Conservation (phyloP, 2,113 vertebrate species). For the Cisticola juncidis region DNA sequence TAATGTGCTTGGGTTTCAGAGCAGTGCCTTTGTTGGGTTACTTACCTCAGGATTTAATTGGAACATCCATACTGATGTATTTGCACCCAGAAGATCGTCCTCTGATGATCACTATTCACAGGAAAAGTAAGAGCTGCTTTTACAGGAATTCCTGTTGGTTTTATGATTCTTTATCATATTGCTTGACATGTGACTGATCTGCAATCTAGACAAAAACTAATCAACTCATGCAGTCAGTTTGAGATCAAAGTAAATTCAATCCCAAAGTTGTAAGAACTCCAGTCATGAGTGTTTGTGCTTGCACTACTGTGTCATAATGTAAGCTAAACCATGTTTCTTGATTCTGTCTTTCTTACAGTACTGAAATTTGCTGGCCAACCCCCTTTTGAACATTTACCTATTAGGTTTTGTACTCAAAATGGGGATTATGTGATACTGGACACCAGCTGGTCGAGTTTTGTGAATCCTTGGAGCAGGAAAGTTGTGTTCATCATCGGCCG, state of each 20-base stretch:
- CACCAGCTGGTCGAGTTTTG: conserved; percentile 92
- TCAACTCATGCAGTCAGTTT: background rate
- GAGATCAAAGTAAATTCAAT: background rate
- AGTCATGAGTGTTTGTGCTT: background rate
- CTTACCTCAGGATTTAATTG: conserved; percentile 89
- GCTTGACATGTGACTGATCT: background rate
- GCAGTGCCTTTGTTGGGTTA: conserved; percentile 91
- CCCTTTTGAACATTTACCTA: conserved; percentile 87
- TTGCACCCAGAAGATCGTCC: conserved; percentile 86
- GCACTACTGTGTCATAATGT: background rate
- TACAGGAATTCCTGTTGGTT: background rate
- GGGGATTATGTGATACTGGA: conserved; percentile 88
- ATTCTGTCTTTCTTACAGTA: conserved; percentile 66
- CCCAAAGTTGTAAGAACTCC: background rate
- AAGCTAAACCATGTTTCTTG: background rate
- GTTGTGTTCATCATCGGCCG: conserved; percentile 88
- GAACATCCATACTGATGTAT: conserved; percentile 81
- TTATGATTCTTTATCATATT: background rate
- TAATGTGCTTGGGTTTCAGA: conserved; percentile 62
- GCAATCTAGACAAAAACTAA: background rate
- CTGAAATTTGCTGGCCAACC: conserved; percentile 84
- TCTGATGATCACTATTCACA: conserved; percentile 85
- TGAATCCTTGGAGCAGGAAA: conserved; percentile 92
- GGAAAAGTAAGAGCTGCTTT: conserved; percentile 75
- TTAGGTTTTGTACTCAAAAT: conserved; percentile 87